Percentiles rank a stretch among this genome's conserved stretches.
phyloP scores from a whole-genome alignment of 2,888 invertebrate genomes.

The Clostera curtula region DNA sequence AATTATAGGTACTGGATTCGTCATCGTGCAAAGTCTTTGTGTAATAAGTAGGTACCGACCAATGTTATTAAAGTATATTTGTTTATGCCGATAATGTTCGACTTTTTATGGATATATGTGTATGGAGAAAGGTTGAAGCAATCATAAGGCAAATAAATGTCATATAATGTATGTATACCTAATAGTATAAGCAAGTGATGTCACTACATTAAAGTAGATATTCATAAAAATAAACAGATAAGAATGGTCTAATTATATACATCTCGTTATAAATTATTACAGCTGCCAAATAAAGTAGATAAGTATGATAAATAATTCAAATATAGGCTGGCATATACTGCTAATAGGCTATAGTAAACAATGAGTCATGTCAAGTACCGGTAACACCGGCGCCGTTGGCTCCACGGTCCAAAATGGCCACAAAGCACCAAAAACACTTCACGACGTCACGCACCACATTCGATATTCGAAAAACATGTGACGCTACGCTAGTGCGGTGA shows the following conservation, averaged over 20 bases:
- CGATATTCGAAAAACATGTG: conserved; percentile 49
- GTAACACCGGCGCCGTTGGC: conserved; percentile 34
- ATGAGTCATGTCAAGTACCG: conserved; percentile 56
- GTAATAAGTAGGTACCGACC: too few species aligned
- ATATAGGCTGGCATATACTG: conserved; percentile 31
- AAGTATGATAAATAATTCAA: conserved; percentile 23
- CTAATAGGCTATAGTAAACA: conserved; percentile 44
- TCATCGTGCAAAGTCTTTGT: too few species aligned
- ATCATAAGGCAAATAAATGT: conserved; percentile 10
- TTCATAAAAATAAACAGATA: too few species aligned
- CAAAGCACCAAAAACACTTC: conserved; percentile 70
- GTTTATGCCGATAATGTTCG: too few species aligned
- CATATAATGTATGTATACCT: conserved; percentile 3
- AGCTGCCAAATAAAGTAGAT: conserved; percentile 17
- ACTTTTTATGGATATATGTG: background rate
- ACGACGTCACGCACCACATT: conserved; percentile 55
- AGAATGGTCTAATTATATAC: too few species aligned
- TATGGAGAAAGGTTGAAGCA: conserved; percentile 5
- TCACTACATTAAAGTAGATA: too few species aligned
- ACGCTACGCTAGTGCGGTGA: conserved; percentile 59
- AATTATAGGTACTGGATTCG: conserved; percentile 6
- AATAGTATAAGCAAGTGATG: too few species aligned
- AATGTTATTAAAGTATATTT: too few species aligned
- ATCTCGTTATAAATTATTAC: conserved; percentile 1
- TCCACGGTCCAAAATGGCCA: conserved; percentile 52